Conservation (phyloP, 2,888 invertebrate species). For the Acanthococcus lagerstroemiae region DNA sequence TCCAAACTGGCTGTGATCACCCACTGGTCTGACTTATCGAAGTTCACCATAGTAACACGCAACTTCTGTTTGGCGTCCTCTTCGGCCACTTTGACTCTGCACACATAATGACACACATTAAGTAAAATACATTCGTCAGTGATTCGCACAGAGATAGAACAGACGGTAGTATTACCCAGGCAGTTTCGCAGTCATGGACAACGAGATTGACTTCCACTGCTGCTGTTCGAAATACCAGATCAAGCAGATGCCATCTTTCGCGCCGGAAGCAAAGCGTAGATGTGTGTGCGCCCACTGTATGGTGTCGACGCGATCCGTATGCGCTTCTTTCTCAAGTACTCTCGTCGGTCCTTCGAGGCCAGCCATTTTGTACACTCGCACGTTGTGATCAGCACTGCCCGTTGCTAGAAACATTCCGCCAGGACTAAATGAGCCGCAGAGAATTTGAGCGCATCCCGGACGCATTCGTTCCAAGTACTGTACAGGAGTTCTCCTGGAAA, state of each 20-base stretch:
- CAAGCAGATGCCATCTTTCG: constrained; percentile 88
- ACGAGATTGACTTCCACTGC: constrained; percentile 70
- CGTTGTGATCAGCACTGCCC: constrained; percentile 89
- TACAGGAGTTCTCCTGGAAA: constrained; percentile 7
- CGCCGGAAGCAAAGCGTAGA: constrained; percentile 82
- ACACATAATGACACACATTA: too few species aligned
- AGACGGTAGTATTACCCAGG: too few species aligned
- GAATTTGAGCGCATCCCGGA: constrained; percentile 90
- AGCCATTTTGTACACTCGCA: constrained; percentile 76
- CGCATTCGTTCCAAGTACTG: constrained; percentile 55
- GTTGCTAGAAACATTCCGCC: constrained; percentile 86
- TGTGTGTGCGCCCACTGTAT: constrained; percentile 88
- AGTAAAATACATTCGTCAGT: too few species aligned
- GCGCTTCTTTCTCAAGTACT: constrained; percentile 66
- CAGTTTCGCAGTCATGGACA: constrained; percentile 58
- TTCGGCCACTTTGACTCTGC: constrained; percentile 31
- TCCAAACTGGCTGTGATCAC: constrained; percentile 89
- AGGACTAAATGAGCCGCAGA: constrained; percentile 80
- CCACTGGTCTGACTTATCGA: constrained; percentile 80
- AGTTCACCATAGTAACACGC: constrained; percentile 92
- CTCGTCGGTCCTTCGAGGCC: constrained; percentile 58
- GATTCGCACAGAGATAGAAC: too few species aligned
- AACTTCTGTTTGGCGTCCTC: constrained; percentile 39
- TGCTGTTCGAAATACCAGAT: constrained; percentile 86
- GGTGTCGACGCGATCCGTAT: constrained; percentile 86